Evolutionary conservation across 1,140 invertebrate genomes (phyloP).

Genomic region (Drosophila ercepeae): DNA sequence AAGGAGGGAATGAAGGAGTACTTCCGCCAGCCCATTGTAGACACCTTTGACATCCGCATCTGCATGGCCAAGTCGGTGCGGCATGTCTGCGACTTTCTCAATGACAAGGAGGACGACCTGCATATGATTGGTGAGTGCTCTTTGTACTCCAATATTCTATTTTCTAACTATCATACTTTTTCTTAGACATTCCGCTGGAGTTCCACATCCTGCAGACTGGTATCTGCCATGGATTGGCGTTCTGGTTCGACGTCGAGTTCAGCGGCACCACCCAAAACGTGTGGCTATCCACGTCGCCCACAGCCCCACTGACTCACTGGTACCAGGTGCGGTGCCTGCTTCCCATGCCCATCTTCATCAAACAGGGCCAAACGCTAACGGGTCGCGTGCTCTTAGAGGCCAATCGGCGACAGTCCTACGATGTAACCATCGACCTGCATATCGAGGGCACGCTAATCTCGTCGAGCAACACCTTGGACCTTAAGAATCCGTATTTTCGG

Average conservation of each 20-base stretch:
- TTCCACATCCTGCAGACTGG: constrained; percentile 97
- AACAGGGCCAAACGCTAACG: constrained; percentile 95
- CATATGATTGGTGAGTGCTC: constrained; percentile 92
- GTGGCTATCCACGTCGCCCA: constrained; percentile 99
- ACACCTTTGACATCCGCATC: constrained; percentile 99
- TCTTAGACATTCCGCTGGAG: constrained; percentile 94
- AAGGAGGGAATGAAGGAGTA: constrained; percentile 98
- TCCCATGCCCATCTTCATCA: constrained; percentile 96
- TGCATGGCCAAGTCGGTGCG: constrained; percentile 97
- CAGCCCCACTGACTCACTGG: constrained; percentile 99
- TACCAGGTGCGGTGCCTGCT: constrained; percentile 99
- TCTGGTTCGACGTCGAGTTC: constrained; percentile 99
- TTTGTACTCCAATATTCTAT: background rate
- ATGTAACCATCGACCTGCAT: constrained; percentile 97
- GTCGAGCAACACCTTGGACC: constrained; percentile 95
- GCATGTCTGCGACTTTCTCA: constrained; percentile 98
- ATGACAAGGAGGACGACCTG: constrained; percentile 96
- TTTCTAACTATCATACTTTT: background rate
- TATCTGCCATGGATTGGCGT: constrained; percentile 98
- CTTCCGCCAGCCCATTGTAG: constrained; percentile 99
- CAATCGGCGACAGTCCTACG: constrained; percentile 99
- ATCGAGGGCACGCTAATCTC: constrained; percentile 94
- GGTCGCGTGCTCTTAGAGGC: constrained; percentile 95
- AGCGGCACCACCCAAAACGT: constrained; percentile 94
- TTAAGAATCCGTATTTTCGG: constrained; percentile 99